These are phyloP conservation scores for Cheilinus undulatus DNA, from an alignment of 2,113 vertebrate genomes.

Conservation along the genomic window DNA sequence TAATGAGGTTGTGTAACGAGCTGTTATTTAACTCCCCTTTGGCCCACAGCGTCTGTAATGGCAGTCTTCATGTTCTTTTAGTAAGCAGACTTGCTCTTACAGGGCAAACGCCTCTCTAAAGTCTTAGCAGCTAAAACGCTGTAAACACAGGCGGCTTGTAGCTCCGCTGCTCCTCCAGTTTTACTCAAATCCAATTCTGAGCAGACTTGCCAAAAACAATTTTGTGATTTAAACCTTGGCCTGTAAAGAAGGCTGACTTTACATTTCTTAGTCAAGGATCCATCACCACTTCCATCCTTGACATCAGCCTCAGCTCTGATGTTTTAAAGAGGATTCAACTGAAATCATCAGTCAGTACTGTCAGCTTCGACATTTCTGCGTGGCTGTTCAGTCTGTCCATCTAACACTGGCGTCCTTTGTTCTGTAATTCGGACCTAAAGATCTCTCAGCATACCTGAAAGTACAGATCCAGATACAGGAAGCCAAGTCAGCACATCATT, in stretches of 20 bases:
- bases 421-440: not conserved
- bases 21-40: not conserved
- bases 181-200: no score
- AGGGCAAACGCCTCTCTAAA: not conserved
- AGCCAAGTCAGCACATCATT: not conserved
- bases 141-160: no score
- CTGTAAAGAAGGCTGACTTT: no score
- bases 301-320: not conserved
- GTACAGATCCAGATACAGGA: not conserved
- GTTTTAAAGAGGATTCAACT: not conserved
- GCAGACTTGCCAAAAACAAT: no score
- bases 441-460: no score
- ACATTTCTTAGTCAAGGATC: not conserved
- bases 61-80: not conserved
- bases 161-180: no score
- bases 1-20: not conserved
- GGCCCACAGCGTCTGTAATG: not conserved
- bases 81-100: no score
- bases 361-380: not conserved
- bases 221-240: no score
- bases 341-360: not conserved
- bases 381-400: not conserved
- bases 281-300: not conserved
- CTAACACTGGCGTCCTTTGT: not conserved
- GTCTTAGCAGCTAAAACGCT: not conserved